phyloP scores from a whole-genome alignment of 2,888 invertebrate genomes.

The Villa cingulata region DNA sequence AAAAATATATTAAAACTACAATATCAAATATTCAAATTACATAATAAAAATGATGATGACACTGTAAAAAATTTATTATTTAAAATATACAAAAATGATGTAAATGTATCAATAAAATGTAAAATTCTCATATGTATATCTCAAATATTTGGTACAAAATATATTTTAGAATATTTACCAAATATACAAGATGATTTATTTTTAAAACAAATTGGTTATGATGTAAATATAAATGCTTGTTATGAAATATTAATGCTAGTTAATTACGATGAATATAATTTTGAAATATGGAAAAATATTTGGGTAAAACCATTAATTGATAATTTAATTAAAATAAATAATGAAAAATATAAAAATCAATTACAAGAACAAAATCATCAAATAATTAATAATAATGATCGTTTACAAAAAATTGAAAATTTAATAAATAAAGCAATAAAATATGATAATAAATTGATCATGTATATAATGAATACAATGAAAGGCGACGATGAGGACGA shows the following conservation, averaged over 20 bases:
- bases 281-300: conserved; percentile 35
- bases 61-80: not conserved
- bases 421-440: conserved; percentile 28
- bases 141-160: conserved; percentile 20
- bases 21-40: not conserved
- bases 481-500: no score
- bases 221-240: conserved; percentile 39
- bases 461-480: conserved; percentile 19
- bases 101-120: conserved; percentile 20
- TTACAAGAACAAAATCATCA: conserved; percentile 10
- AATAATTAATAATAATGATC: conserved; percentile 15
- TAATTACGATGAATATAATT: conserved; percentile 31
- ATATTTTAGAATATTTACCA: conserved; percentile 19
- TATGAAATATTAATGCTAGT: conserved; percentile 42
- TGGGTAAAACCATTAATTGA: conserved; percentile 37
- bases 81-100: not conserved
- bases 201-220: conserved; percentile 20
- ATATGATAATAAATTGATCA: conserved; percentile 21
- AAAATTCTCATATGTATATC: not conserved
- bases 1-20: conserved; percentile 25
- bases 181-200: conserved; percentile 22
- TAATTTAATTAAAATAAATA: conserved; percentile 13
- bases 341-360: conserved; percentile 11
- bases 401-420: conserved; percentile 21
- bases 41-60: not conserved